Evolutionary conservation across 2,113 vertebrate species (phyloP).

Genomic region (Dissostichus mawsoni): DNA sequence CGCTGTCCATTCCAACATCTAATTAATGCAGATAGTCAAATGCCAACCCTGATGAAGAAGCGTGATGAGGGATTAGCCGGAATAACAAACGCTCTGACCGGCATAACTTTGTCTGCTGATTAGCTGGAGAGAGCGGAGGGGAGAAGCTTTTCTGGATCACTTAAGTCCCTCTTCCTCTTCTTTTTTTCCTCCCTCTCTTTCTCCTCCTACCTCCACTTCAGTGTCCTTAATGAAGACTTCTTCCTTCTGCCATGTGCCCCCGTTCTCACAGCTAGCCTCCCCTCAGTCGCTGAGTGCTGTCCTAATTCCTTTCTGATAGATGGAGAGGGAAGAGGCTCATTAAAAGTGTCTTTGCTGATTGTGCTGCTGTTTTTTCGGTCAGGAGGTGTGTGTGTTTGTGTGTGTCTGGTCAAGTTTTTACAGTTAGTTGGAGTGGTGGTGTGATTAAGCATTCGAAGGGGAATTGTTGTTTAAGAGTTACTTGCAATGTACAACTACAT

Average conservation of each 20-base stretch:
- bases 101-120: constrained; percentile 75
- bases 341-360: constrained; percentile 74
- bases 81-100: constrained; percentile 73
- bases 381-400: constrained; percentile 5
- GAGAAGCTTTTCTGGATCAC: constrained; percentile 49
- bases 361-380: constrained; percentile 37
- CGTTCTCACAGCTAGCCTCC: constrained; percentile 56
- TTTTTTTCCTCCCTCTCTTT: neutral
- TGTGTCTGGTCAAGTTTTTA: constrained; percentile 34
- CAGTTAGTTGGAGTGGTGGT: constrained; percentile 2
- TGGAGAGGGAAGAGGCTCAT: constrained; percentile 68
- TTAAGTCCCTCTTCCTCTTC: constrained; percentile 33
- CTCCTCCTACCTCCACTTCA: constrained; percentile 54
- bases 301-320: constrained; percentile 76
- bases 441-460: constrained; percentile 21
- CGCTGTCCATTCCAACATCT: constrained; percentile 55
- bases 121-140: constrained; percentile 46
- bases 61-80: constrained; percentile 76
- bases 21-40: constrained; percentile 81
- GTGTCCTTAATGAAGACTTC: constrained; percentile 75
- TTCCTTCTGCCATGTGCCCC: constrained; percentile 57
- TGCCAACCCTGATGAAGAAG: constrained; percentile 78
- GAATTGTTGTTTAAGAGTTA: constrained; percentile 12
- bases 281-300: constrained; percentile 60
- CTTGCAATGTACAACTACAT: neutral